phyloP scores from a whole-genome alignment of 2,797 vertebrate genomes.

The Diceros bicornis region DNA sequence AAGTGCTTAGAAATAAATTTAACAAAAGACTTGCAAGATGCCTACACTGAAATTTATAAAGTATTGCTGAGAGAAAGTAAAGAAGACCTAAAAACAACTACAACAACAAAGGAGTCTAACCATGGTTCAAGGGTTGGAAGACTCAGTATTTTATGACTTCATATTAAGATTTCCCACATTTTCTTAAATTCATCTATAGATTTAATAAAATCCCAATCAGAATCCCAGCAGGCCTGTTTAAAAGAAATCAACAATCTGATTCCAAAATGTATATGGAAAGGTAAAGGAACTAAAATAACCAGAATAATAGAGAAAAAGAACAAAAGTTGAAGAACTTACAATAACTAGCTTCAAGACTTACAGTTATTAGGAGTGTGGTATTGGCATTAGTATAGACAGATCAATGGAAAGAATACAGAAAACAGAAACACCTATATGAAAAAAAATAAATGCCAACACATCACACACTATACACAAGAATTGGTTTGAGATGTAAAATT shows the following conservation, averaged over 20 bases:
- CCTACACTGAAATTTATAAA: conserved; percentile 29
- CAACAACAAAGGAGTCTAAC: neutral
- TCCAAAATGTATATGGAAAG: neutral
- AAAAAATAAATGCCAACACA: neutral
- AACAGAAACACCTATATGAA: neutral
- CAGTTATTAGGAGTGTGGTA: neutral
- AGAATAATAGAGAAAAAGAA: conserved; percentile 3
- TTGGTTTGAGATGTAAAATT: neutral
- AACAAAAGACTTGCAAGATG: neutral
- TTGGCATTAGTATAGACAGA: neutral
- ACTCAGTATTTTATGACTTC: neutral
- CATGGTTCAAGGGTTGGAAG: neutral
- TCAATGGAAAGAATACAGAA: conserved; percentile 17
- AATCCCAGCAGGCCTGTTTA: neutral
- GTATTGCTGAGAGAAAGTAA: neutral
- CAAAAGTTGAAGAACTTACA: neutral
- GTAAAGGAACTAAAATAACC: neutral
- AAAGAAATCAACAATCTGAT: neutral
- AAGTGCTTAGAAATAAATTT: conserved; percentile 39
- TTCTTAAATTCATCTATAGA: neutral
- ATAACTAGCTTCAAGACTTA: neutral
- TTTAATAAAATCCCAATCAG: neutral
- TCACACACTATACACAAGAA: neutral
- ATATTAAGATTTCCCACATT: neutral
- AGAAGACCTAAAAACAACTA: neutral